Conservation (phyloP, 2,888 invertebrate genomes). For the Coleophora flavipennella region DNA sequence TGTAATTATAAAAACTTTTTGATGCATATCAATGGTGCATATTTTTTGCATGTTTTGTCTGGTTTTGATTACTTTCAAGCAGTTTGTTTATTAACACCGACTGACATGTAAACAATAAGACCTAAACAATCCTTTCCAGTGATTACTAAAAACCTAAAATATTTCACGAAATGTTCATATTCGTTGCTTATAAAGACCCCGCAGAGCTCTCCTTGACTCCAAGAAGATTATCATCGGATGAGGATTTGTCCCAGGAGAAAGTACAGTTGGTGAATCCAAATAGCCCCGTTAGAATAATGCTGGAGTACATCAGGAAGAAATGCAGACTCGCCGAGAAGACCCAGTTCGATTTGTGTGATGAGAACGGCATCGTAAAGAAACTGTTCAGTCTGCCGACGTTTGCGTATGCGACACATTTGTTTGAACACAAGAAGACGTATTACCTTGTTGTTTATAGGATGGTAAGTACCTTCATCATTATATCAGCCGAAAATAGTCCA, state of each 20-base stretch:
- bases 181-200: slow-evolving; percentile 41
- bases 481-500: too few species aligned
- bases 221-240: slow-evolving; percentile 18
- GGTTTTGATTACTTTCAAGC: too few species aligned
- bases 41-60: too few species aligned
- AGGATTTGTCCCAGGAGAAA: slow-evolving; percentile 20
- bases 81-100: too few species aligned
- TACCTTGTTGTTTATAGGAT: slow-evolving; percentile 45
- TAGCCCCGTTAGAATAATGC: slow-evolving; percentile 50
- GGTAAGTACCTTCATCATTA: too few species aligned
- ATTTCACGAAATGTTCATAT: slow-evolving; percentile 39
- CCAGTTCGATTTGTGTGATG: slow-evolving; percentile 50
- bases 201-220: slow-evolving; percentile 38
- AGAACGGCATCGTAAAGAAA: slow-evolving; percentile 32
- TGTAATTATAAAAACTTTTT: too few species aligned
- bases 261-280: slow-evolving; percentile 47
- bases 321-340: slow-evolving; percentile 45
- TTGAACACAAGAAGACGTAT: slow-evolving; percentile 47
- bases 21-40: too few species aligned
- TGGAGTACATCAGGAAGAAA: slow-evolving; percentile 54
- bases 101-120: too few species aligned
- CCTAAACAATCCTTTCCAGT: too few species aligned
- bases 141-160: too few species aligned
- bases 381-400: slow-evolving; percentile 43
- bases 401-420: slow-evolving; percentile 36